Base-by-base conservation (phyloP, 2,113 vertebrate species). In the Chauna torquata region DNA sequence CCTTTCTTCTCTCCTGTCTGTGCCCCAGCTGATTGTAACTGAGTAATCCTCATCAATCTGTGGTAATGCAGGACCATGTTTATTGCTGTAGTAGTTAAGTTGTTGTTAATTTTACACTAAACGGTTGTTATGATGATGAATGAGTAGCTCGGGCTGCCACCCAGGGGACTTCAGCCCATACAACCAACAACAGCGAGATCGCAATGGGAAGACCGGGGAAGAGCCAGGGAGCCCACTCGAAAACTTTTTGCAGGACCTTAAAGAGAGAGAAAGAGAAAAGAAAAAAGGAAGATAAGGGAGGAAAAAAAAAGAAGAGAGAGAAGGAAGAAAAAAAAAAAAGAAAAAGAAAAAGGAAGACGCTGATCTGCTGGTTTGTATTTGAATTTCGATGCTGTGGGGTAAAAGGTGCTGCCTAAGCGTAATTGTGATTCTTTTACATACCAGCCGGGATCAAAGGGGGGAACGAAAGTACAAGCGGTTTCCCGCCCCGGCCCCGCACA, bases 41-140 rank as follows among this genome's bases (percentile, higher is more conserved):
- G 96, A 96, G 97, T 95, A 97, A 97, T 97, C 92, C 95, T 97
- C 96, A 97, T 98, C 96, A 97, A 95, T 98, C 97, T 96, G 94
- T 95, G 65, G 97, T 97, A 98, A 98, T 95, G 97, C 97, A 97
- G 96, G 94, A 84, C 95, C 97, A 80, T 97, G 97, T 97, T 98
- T 97, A 98, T 97, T 96, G 96, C 87, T 96, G 94, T 94, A 92
- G 96, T 97, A 97, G 97, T 98, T 98, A 98, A 98, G 94, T 98
- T 98, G 97, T 97, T 98, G 98, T 98, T 98, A 98, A 98, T 98
- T 98, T 98, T 98, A 98, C 97, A 98, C 96, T 98, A 98, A 98
- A 98, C 93, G 96, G 96, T 97, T 98, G 98, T 98, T 98, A 98
- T 97, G 96, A 98, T 98, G 97, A 98, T 98, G 97, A 98, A 98